Conservation (phyloP, 2,888 invertebrate species). For the Hemicrepidius hirtus region DNA sequence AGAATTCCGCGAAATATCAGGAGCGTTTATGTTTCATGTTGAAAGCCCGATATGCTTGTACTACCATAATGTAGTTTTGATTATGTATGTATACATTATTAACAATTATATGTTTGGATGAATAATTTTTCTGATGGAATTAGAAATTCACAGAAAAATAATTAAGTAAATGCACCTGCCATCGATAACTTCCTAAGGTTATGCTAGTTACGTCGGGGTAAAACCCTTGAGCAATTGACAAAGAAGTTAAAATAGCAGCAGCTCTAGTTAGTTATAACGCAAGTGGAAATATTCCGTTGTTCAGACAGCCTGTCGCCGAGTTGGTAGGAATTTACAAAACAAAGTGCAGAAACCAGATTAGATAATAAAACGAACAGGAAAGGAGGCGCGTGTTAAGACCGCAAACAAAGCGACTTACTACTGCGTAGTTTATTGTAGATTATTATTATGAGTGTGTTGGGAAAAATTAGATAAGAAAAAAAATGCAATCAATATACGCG, state of each 20-base stretch:
- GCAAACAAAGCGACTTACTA: slow-evolving; percentile 37
- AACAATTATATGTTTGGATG: slow-evolving; percentile 7
- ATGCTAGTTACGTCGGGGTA: slow-evolving; percentile 42
- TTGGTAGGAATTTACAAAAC: slow-evolving; percentile 42
- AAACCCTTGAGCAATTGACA: slow-evolving; percentile 49
- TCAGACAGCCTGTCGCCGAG: slow-evolving; percentile 51
- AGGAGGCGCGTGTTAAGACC: slow-evolving; percentile 40
- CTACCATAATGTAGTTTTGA: slow-evolving; percentile 6
- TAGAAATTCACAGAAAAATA: slow-evolving; percentile 32
- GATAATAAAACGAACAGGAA: slow-evolving; percentile 49
- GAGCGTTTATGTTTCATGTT: slow-evolving; percentile 8
- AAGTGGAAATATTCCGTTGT: slow-evolving; percentile 44
- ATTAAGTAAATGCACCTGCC: slow-evolving; percentile 47
- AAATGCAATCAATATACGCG: too few species aligned
- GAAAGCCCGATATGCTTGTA: slow-evolving; percentile 1
- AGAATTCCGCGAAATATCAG: slow-evolving; percentile 39
- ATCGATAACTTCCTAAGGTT: slow-evolving; percentile 7
- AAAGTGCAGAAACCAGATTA: slow-evolving; percentile 48
- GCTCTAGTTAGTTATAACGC: slow-evolving; percentile 18
- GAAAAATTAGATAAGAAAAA: slow-evolving; percentile 32
- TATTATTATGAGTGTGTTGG: slow-evolving; percentile 30
- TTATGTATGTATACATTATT: slow-evolving; percentile 7
- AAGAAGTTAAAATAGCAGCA: slow-evolving; percentile 38
- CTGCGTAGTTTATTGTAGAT: slow-evolving; percentile 37
- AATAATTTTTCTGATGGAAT: not conserved